Evolutionary conservation across 1,140 invertebrate species (phyloP), one percentile per base, ranked within the genome.

Genomic region (Pissodes strobi): DNA sequence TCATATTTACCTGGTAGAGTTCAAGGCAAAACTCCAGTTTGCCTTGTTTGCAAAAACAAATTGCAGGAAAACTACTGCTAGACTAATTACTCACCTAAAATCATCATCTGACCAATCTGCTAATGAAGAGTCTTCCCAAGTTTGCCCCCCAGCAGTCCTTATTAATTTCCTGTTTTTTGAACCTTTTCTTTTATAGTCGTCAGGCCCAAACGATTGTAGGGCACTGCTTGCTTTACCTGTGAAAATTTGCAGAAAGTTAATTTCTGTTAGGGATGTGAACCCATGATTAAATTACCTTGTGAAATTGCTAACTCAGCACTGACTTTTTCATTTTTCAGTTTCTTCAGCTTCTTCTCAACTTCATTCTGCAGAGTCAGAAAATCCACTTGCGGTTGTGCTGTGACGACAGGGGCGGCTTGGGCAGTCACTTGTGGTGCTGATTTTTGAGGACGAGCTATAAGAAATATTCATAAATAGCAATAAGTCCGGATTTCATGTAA

Each of bases 51-150:
- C n/a, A 27, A 5, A 27, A 3, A 27, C 25, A 27, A 27, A 27
- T 5, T 27, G 3, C 19, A 49, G 22, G 46, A 49, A 49, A 25
- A 49, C 10, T 4, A 23, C 15, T 3, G 12, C 1, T n/a, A 15
- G 9, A 41, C 15, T 19, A 23, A 46, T 46, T 6, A 15, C 38
- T 10, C 9, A 64, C 61, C 67, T 57, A 79, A 97, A 99, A 82
- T 99, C 97, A 84, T 97, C 94, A 74, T 92, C 88, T 52, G 94
- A 90, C 95, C 95, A 99, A 73, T 98, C 96, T 10, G 86, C 75
- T 18, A 99, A 79, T 0, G 93, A 93, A 34, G 84, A 82, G 82
- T 98, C 97, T 79, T 98, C 95, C 97, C 97, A 99, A 1, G 89
- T 88, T 69, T 90, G 87, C 2, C 95, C 95, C 30, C 95, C 97